These are phyloP conservation scores for Philopotamus ludificatus DNA, from an alignment of 1,140 invertebrate genomes.

Conservation along the genomic window DNA sequence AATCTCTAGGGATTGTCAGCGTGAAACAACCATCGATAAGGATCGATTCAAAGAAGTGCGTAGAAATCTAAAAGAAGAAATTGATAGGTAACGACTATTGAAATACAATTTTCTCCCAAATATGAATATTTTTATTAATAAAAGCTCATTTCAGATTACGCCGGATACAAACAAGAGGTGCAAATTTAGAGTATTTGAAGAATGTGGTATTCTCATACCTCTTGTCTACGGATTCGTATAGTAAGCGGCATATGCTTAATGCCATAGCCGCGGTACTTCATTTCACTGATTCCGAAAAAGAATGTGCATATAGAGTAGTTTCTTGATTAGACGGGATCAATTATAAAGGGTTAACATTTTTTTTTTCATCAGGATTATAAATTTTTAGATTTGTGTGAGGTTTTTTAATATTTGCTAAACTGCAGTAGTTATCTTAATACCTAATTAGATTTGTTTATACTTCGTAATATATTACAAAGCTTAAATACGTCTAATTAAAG, in stretches of 20 bases:
- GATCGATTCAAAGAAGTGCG: conserved; percentile 54
- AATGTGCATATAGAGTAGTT: conserved; percentile 40
- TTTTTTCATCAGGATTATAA: no score
- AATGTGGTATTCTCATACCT: conserved; percentile 86
- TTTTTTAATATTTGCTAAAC: no score
- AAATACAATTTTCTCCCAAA: conserved; percentile 15
- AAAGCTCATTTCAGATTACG: conserved; percentile 61
- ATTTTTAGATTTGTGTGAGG: no score
- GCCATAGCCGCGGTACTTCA: conserved; percentile 83
- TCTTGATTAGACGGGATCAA: conserved; percentile 4
- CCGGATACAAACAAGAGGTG: conserved; percentile 73
- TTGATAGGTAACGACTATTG: conserved; percentile 55
- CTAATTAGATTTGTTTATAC: no score
- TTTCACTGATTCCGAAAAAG: conserved; percentile 69
- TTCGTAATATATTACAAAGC: no score
- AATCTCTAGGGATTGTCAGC: conserved; percentile 50
- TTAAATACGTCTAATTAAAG: no score
- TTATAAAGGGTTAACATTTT: background rate
- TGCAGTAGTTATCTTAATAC: no score
- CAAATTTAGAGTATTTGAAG: conserved; percentile 87
- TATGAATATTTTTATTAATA: conserved; percentile 17
- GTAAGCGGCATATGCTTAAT: conserved; percentile 81
- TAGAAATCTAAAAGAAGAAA: conserved; percentile 58
- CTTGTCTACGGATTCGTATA: conserved; percentile 65
- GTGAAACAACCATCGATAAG: conserved; percentile 54